Conservation (phyloP, 2,888 invertebrate genomes). For the Halictus ligatus region DNA sequence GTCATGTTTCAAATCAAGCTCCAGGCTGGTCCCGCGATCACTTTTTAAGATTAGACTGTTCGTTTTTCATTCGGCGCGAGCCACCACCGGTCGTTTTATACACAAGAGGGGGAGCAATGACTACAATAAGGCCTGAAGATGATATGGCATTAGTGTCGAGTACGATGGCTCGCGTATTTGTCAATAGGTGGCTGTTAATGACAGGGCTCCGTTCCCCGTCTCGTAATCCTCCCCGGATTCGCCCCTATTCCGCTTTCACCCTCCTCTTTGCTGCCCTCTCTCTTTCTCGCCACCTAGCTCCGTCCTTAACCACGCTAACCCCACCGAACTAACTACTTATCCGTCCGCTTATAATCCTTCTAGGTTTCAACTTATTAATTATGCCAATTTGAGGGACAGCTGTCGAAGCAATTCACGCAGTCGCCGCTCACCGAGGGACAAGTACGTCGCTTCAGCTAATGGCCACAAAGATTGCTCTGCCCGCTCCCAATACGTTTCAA, state of each 20-base stretch:
- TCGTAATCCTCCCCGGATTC: conserved; percentile 59
- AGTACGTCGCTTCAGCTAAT: conserved; percentile 2
- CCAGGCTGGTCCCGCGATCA: background rate
- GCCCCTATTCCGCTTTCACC: conserved; percentile 48
- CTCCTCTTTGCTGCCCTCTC: conserved; percentile 21
- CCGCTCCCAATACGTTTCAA: background rate
- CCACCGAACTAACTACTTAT: conserved; percentile 49
- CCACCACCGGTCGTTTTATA: conserved; percentile 33
- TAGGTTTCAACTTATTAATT: conserved; percentile 62
- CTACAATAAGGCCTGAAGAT: conserved; percentile 69
- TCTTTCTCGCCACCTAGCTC: conserved; percentile 9
- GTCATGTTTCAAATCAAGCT: conserved; percentile 13
- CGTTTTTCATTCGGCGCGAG: conserved; percentile 28
- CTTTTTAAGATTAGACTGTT: conserved; percentile 15
- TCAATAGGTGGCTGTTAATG: conserved; percentile 76
- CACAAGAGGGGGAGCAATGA: conserved; percentile 54
- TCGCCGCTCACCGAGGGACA: conserved; percentile 1
- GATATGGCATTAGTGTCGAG: conserved; percentile 71
- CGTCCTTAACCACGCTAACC: conserved; percentile 16
- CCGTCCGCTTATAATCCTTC: conserved; percentile 56
- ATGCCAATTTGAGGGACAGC: conserved; percentile 58
- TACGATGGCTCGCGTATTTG: conserved; percentile 72
- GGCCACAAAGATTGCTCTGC: background rate
- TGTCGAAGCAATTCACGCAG: conserved; percentile 50
- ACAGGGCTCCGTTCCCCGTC: conserved; percentile 69